Evolutionary conservation across 2,888 invertebrate species (phyloP), one percentile per base, ranked within the genome.

Genomic region (Sminthurides aquaticus): DNA sequence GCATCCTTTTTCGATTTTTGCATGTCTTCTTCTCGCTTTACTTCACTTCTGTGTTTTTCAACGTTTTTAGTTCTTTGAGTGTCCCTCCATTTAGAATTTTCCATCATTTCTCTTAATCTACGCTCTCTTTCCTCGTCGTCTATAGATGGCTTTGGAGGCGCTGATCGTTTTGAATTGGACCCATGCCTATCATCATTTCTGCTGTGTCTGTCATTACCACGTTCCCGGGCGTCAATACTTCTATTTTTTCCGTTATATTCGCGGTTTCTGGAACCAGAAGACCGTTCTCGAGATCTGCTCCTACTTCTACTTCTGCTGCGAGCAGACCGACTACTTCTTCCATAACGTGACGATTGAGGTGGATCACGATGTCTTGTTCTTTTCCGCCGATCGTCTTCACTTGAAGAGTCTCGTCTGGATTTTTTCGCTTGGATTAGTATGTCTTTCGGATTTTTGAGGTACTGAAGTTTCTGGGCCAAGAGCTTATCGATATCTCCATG

Each of bases 71-170:
- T 75, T 29, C 81, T 68, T 68, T 81, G 78, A 49, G 79, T 77
- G 29, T 82, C 80, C 43, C 81, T 75, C 79, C 79, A 78, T 66
- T 78, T 77, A 1, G 92, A 94, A 77, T 93, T 90, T 11, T 84
- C 82, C 83, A 87, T 86, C 95, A 95, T 95, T 78, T 89, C 91
- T 58, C 81, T 82, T 55, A 88, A 82, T 52, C 84, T 83, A 65
- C 81, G 81, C 76, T 91, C 88, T 73, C 85, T 86, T 76, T 90
- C 89, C 68, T 82, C 82, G 62, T 84, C 84, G 18, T 69, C 73
- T 25, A 75, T 27, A 43, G 68, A 27, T 56, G 59, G 67, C 43
- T 15, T 29, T 27, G 58, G 49, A 34, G 59, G 56, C 43, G 26
- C 28, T 48, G 26, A 49, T 8, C 24, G 55, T 20, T 59, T 48